Evolutionary conservation across 1,140 invertebrate species (phyloP).

Genomic region (Neuroterus valhalla): DNA sequence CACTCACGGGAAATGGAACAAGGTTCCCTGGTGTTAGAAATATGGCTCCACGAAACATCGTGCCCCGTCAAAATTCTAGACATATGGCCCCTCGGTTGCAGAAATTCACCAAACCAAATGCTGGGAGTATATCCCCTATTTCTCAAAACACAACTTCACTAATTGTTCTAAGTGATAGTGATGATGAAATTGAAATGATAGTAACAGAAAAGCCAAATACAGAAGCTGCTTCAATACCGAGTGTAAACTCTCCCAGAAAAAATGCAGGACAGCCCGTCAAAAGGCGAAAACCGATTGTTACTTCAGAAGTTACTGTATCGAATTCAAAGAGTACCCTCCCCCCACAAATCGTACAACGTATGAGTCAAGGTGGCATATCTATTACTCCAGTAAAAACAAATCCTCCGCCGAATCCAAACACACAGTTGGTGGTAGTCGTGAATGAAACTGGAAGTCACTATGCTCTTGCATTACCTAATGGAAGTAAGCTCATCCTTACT

Average conservation of each 20-base stretch:
- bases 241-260: constrained; percentile 26
- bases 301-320: constrained; percentile 45
- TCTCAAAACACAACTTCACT: constrained; percentile 63
- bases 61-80: not conserved
- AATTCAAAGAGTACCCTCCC: constrained; percentile 54
- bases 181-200: constrained; percentile 73
- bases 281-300: constrained; percentile 47
- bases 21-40: constrained; percentile 1
- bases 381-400: constrained; percentile 68
- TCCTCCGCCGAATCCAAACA: constrained; percentile 39
- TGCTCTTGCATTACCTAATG: constrained; percentile 68
- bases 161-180: constrained; percentile 70
- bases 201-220: constrained; percentile 56
- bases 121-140: not conserved
- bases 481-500: constrained; percentile 70
- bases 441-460: constrained; percentile 73
- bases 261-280: not conserved
- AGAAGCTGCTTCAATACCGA: constrained; percentile 2
- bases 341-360: constrained; percentile 65
- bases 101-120: constrained; percentile 4
- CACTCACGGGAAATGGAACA: constrained; percentile 17
- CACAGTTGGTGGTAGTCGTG: constrained; percentile 70
- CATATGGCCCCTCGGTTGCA: not conserved
- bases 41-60: not conserved
- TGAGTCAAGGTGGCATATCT: constrained; percentile 70